These are phyloP conservation scores for Aphis craccivora DNA, from an alignment of 1,140 invertebrate genomes.

Conservation along the genomic window DNA sequence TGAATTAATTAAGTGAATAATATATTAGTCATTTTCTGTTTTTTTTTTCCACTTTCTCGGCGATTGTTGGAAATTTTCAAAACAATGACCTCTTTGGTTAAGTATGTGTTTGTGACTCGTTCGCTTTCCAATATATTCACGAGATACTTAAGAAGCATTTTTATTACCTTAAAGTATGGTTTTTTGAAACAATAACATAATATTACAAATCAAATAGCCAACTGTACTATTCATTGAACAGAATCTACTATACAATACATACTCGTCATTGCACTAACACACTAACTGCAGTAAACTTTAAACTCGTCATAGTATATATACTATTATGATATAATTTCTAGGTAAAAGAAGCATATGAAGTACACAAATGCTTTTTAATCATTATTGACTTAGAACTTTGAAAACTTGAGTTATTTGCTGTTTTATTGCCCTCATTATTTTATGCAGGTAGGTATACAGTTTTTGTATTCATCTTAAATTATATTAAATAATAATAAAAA, in stretches of 20 bases:
- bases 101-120: background rate
- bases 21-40: background rate
- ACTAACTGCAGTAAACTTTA: too few species aligned
- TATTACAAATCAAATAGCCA: background rate
- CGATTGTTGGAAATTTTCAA: background rate
- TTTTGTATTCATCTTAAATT: background rate
- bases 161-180: background rate
- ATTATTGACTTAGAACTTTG: background rate
- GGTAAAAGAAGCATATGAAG: too few species aligned
- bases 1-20: background rate
- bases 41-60: background rate
- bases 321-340: too few species aligned
- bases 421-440: background rate
- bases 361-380: too few species aligned
- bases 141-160: background rate
- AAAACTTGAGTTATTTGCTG: background rate
- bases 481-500: background rate
- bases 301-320: too few species aligned
- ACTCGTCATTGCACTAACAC: too few species aligned
- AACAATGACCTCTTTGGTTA: background rate
- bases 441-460: background rate
- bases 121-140: background rate
- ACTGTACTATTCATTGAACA: background rate
- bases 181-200: background rate
- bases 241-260: background rate